A percentile compares a stretch with the other conserved stretches of the same genome.
These are phyloP conservation scores for Lineus longissimus DNA, from an alignment of 1,140 invertebrate genomes.

Conservation along the genomic window DNA sequence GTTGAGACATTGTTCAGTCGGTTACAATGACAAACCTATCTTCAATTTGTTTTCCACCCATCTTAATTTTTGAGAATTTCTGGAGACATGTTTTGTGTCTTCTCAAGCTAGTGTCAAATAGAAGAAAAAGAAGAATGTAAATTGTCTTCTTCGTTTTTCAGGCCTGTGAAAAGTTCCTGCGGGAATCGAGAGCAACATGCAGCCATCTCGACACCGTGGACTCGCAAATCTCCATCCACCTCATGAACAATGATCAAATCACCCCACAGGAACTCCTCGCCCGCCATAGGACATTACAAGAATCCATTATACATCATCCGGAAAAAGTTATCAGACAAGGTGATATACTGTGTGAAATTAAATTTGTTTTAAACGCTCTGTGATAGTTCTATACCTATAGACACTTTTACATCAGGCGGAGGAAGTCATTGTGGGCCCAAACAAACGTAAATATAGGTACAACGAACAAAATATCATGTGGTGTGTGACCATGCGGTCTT, in stretches of 20 bases:
- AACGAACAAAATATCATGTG: no score
- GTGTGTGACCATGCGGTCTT: no score
- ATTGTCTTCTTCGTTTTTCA: slow-evolving; percentile 22
- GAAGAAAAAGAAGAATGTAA: no score
- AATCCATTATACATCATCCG: slow-evolving; percentile 35
- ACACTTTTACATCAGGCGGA: no score
- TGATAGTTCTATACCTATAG: background rate
- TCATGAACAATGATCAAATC: slow-evolving; percentile 26
- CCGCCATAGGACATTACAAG: slow-evolving; percentile 36
- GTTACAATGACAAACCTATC: no score
- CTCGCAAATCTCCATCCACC: slow-evolving; percentile 24
- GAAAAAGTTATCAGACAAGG: slow-evolving; percentile 36
- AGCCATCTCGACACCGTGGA: slow-evolving; percentile 41
- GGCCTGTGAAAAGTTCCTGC: slow-evolving; percentile 44
- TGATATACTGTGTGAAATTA: slow-evolving; percentile 13
- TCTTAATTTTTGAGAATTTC: no score
- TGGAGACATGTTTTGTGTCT: no score
- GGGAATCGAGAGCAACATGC: slow-evolving; percentile 34
- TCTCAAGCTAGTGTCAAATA: no score
- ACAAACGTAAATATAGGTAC: no score
- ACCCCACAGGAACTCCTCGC: slow-evolving; percentile 41
- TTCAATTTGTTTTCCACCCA: no score
- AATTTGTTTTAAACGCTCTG: background rate
- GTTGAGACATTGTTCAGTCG: no score
- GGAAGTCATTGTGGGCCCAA: no score